phyloP scores from a whole-genome alignment of 2,888 invertebrate species.

The Troides helena region DNA sequence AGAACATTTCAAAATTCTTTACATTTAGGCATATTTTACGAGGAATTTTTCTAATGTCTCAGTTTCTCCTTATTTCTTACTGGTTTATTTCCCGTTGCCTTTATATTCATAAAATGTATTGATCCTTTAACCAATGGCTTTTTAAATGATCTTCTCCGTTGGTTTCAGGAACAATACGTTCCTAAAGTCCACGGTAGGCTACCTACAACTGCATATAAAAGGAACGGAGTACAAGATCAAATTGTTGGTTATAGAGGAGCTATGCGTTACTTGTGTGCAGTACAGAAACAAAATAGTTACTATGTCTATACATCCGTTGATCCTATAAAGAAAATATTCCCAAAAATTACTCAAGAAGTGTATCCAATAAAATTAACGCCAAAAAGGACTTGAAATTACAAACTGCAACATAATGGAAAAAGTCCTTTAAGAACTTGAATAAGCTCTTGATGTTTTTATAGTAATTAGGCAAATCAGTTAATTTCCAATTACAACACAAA shows the following conservation, averaged over 20 bases:
- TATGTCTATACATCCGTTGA: conserved; percentile 57
- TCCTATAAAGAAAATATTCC: conserved; percentile 52
- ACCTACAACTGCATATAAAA: conserved; percentile 60
- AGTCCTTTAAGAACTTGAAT: no score
- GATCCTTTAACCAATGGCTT: conserved; percentile 42
- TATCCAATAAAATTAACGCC: conserved; percentile 54
- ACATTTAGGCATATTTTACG: no score
- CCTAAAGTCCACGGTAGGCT: conserved; percentile 67
- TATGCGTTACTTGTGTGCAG: conserved; percentile 58
- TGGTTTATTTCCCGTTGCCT: background rate
- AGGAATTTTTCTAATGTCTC: background rate
- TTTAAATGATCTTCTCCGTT: conserved; percentile 41
- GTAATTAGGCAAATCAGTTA: background rate
- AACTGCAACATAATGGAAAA: no score
- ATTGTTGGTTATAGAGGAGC: conserved; percentile 70
- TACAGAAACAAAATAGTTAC: conserved; percentile 36
- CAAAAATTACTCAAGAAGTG: conserved; percentile 61
- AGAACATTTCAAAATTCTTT: no score
- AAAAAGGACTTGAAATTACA: conserved; percentile 38
- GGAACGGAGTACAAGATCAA: conserved; percentile 72
- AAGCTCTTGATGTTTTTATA: no score
- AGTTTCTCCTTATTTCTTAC: background rate
- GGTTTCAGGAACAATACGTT: conserved; percentile 76
- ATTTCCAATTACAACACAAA: background rate
- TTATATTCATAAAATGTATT: conserved; percentile 11